Evolutionary conservation across 1,140 invertebrate species (phyloP).

Genomic region (Hydropsyche tenuis): DNA sequence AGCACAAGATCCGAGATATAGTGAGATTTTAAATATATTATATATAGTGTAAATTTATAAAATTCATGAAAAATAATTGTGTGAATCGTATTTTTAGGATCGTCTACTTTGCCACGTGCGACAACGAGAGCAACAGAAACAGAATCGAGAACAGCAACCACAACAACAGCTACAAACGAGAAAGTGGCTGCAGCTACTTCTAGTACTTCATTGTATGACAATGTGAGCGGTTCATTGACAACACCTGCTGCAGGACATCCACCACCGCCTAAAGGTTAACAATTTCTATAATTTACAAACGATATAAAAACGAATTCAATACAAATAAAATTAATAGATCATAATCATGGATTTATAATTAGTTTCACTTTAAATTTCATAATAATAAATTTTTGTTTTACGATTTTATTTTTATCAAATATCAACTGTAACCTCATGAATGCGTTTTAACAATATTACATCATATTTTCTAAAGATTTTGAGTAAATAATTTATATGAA

Average conservation of each 20-base stretch:
- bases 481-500: too few relatives aligned
- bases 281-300: background rate
- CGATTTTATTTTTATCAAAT: too few relatives aligned
- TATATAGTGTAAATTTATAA: background rate
- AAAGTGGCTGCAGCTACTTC: conserved; percentile 84
- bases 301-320: too few relatives aligned
- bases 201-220: conserved; percentile 89
- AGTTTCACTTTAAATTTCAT: too few relatives aligned
- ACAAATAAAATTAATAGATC: too few relatives aligned
- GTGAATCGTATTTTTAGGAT: conserved; percentile 64
- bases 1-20: conserved; percentile 83
- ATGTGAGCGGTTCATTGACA: conserved; percentile 68
- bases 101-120: conserved; percentile 82
- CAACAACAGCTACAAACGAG: conserved; percentile 62
- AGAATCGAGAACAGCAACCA: conserved; percentile 59
- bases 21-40: conserved; percentile 55
- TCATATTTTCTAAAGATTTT: too few relatives aligned
- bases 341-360: too few relatives aligned
- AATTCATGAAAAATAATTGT: background rate
- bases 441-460: too few relatives aligned
- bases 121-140: conserved; percentile 74
- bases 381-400: too few relatives aligned
- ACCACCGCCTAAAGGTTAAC: conserved; percentile 58
- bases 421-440: too few relatives aligned
- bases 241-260: conserved; percentile 64